phyloP scores from a whole-genome alignment of 1,140 invertebrate genomes.

The Leguminivora glycinivorella region DNA sequence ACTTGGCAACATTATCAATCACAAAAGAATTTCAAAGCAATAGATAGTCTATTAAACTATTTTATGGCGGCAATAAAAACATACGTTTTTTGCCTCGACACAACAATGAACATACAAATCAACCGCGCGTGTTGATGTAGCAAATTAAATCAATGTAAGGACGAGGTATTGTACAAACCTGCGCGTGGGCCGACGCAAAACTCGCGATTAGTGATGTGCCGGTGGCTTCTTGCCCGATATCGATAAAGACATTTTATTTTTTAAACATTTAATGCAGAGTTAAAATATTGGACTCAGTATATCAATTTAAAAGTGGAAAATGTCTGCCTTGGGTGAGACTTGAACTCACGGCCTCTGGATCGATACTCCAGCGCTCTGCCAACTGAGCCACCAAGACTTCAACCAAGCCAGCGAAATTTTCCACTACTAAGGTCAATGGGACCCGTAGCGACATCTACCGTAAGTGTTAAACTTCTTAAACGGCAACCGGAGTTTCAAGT shows the following conservation, averaged over 20 bases:
- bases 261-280: too few relatives aligned
- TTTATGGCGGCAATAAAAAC: slow-evolving; percentile 13
- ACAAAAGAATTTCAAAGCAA: not conserved
- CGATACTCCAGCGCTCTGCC: too few relatives aligned
- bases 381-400: too few relatives aligned
- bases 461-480: too few relatives aligned
- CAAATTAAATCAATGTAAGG: slow-evolving; percentile 28
- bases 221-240: not conserved
- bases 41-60: slow-evolving; percentile 8
- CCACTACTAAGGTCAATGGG: too few relatives aligned
- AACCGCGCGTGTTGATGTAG: slow-evolving; percentile 24
- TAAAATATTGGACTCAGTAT: too few relatives aligned
- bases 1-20: slow-evolving; percentile 1
- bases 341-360: too few relatives aligned
- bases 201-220: not conserved
- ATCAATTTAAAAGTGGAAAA: too few relatives aligned
- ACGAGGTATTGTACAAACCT: slow-evolving; percentile 18
- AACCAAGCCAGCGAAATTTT: too few relatives aligned
- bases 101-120: slow-evolving; percentile 27
- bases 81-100: slow-evolving; percentile 4
- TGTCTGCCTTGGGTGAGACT: too few relatives aligned
- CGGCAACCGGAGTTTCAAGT: too few relatives aligned
- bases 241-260: not conserved
- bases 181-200: slow-evolving; percentile 19
- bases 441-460: too few relatives aligned